phyloP scores from a whole-genome alignment of 2,113 vertebrate genomes.

The Hyaena hyaena region DNA sequence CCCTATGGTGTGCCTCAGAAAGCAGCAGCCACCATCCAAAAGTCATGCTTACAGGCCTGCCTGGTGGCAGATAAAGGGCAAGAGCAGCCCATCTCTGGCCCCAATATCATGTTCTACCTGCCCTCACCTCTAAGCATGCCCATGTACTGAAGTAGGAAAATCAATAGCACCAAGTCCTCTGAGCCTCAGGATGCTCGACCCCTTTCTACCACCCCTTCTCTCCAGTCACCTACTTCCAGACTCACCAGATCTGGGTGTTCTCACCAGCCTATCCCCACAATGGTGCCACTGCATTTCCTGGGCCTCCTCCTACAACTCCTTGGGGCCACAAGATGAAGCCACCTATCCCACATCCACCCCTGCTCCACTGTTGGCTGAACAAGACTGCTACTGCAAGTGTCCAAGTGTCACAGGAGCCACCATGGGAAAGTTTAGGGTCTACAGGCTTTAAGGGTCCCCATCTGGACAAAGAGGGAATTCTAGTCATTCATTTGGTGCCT shows the following conservation, averaged over 20 bases:
- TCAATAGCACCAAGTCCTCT: not conserved
- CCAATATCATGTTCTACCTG: not conserved
- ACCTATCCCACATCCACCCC: not conserved
- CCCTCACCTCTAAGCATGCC: not conserved
- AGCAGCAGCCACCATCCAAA: not conserved
- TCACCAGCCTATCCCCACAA: not conserved
- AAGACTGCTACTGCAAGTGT: not conserved
- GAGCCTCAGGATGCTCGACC: not conserved
- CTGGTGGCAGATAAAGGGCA: not conserved
- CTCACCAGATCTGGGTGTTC: not conserved
- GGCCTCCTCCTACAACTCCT: not conserved
- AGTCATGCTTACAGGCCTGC: not conserved
- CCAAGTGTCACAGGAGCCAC: not conserved
- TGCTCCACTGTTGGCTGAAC: not conserved
- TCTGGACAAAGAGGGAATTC: conserved; percentile 36
- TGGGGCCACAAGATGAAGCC: not conserved
- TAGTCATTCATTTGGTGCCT: not conserved
- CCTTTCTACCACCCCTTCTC: not conserved
- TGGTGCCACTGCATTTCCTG: not conserved
- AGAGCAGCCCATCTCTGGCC: not conserved
- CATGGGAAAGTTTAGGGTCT: not conserved
- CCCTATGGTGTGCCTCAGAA: not conserved
- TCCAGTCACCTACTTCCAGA: not conserved
- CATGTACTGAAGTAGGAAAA: not conserved
- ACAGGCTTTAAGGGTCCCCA: not conserved